These are phyloP conservation scores for Myrmecobius fasciatus DNA, from an alignment of 2,113 vertebrate species.

Conservation along the genomic window DNA sequence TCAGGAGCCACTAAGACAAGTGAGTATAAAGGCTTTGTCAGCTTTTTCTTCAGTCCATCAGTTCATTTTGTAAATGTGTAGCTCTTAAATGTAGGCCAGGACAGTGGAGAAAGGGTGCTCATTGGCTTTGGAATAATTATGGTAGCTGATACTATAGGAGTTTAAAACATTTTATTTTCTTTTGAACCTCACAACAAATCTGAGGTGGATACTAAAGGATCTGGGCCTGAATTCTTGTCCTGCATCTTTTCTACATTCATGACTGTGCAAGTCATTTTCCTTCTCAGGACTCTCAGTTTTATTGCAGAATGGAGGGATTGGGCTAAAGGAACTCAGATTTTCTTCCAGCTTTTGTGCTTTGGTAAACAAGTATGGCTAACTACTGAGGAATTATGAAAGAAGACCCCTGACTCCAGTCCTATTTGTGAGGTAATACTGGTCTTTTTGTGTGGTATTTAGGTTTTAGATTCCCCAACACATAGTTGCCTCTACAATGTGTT, in stretches of 20 bases:
- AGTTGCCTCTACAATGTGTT: background rate
- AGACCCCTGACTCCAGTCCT: background rate
- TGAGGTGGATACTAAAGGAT: background rate
- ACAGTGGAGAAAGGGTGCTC: background rate
- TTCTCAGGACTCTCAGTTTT: background rate
- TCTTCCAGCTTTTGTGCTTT: background rate
- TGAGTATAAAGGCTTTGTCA: background rate
- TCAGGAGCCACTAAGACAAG: background rate
- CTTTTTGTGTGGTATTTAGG: background rate
- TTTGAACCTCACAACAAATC: background rate
- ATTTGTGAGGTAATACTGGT: background rate
- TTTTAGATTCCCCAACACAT: background rate
- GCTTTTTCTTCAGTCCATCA: background rate
- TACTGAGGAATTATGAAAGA: background rate
- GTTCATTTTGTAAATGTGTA: background rate
- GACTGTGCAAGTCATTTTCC: background rate
- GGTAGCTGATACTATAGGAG: background rate
- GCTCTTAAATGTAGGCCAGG: background rate
- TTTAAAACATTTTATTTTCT: background rate
- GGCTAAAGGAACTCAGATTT: background rate
- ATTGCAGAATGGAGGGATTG: background rate
- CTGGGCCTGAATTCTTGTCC: background rate
- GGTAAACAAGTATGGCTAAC: background rate
- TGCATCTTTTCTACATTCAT: background rate
- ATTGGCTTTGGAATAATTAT: background rate